These are phyloP conservation scores for Trachelus stipa DNA, from an alignment of 2,888 invertebrate genomes.

Conservation along the genomic window DNA sequence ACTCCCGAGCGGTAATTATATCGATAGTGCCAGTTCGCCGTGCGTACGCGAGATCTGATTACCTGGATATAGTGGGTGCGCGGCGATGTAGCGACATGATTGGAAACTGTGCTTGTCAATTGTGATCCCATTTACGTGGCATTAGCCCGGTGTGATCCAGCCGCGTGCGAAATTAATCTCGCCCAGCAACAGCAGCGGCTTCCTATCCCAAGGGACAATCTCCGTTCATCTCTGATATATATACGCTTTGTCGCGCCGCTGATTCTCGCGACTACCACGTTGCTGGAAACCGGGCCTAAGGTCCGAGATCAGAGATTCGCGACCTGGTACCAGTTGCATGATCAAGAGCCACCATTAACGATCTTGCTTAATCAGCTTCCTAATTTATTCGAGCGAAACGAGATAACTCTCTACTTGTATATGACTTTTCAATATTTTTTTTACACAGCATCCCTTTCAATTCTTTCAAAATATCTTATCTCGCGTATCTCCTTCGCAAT, in stretches of 20 bases:
- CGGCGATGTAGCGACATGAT: constrained; percentile 45
- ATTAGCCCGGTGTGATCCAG: constrained; percentile 56
- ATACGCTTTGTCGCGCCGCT: constrained; percentile 2
- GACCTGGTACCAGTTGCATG: not conserved
- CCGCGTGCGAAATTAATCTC: constrained; percentile 58
- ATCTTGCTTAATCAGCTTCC: not conserved
- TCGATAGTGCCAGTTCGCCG: constrained; percentile 32
- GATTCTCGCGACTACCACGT: not conserved
- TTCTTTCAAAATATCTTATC: not conserved
- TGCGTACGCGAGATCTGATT: constrained; percentile 35
- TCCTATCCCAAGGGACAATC: not conserved
- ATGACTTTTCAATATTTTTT: not conserved
- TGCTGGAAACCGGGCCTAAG: not conserved
- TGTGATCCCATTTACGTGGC: constrained; percentile 61
- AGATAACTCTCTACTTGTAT: not conserved
- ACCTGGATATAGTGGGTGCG: constrained; percentile 39
- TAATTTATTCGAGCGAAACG: not conserved
- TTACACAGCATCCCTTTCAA: not conserved
- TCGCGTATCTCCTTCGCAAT: not conserved
- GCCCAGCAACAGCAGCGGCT: constrained; percentile 24
- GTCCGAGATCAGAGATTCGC: not conserved
- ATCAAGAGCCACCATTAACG: not conserved
- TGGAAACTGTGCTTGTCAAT: constrained; percentile 58
- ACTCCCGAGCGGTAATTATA: constrained; percentile 41
- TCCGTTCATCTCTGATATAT: not conserved